These are phyloP conservation scores for Oncorhynchus keta DNA, from an alignment of 2,113 vertebrate genomes.

Conservation along the genomic window DNA sequence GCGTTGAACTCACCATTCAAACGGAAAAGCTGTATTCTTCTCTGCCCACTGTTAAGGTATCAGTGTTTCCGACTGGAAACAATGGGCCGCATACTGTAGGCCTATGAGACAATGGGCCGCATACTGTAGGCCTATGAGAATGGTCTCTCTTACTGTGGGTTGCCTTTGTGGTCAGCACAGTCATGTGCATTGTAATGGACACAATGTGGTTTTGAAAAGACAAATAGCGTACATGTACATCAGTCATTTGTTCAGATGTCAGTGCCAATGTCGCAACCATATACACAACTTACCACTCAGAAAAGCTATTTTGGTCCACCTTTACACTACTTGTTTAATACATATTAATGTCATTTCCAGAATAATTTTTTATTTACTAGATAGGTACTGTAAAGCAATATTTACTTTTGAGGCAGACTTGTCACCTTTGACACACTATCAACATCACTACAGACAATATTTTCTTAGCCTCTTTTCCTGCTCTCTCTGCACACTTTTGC, in stretches of 20 bases:
- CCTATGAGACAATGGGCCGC: too few species aligned
- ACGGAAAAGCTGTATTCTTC: too few species aligned
- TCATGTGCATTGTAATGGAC: slow-evolving; percentile 55
- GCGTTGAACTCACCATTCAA: too few species aligned
- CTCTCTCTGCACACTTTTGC: slow-evolving; percentile 66
- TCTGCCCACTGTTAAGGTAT: too few species aligned
- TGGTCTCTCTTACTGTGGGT: too few species aligned
- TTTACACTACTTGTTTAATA: neutral
- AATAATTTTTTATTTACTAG: neutral
- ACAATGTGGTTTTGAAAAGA: slow-evolving; percentile 54
- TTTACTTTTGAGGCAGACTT: slow-evolving; percentile 20
- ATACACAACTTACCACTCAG: too few species aligned
- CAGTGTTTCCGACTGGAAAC: too few species aligned
- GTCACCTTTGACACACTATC: slow-evolving; percentile 16
- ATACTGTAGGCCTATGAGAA: too few species aligned
- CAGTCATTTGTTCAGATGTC: neutral
- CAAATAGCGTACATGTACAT: slow-evolving; percentile 17
- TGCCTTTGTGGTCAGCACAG: slow-evolving; percentile 16
- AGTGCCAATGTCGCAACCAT: too few species aligned
- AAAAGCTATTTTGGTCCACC: too few species aligned
- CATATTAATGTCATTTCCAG: neutral
- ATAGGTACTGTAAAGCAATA: neutral
- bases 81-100: too few species aligned
- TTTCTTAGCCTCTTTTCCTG: slow-evolving; percentile 63
- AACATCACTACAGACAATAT: neutral